Percentiles rank a stretch among this genome's conserved stretches.
phyloP scores from a whole-genome alignment of 2,888 invertebrate genomes.

The Hypselothyrea guttata region DNA sequence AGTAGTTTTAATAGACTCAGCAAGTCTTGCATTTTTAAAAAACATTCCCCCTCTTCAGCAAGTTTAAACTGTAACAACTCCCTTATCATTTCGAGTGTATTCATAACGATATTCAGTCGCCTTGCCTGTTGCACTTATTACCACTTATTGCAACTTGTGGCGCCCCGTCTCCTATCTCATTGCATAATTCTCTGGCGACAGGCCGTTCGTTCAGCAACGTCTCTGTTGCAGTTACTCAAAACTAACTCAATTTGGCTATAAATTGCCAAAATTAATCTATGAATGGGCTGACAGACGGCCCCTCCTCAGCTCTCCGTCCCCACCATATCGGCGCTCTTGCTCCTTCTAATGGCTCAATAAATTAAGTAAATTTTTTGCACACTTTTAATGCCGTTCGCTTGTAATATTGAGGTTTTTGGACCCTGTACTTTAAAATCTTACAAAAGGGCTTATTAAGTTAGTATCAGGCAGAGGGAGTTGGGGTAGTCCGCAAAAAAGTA shows the following conservation, averaged over 20 bases:
- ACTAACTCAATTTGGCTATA: constrained; percentile 59
- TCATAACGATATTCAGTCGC: constrained; percentile 29
- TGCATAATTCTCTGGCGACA: constrained; percentile 62
- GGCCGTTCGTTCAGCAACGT: constrained; percentile 21
- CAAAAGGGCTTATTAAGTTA: too few species aligned
- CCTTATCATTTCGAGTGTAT: not conserved
- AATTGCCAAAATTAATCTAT: constrained; percentile 76
- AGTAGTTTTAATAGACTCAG: too few species aligned
- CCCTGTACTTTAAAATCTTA: too few species aligned
- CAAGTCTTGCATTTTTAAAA: too few species aligned
- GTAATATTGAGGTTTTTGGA: constrained; percentile 45
- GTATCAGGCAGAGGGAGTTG: too few species aligned
- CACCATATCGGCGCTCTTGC: not conserved
- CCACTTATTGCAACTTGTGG: constrained; percentile 25
- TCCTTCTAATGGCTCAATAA: constrained; percentile 66
- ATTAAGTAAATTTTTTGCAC: constrained; percentile 61
- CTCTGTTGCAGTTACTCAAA: constrained; percentile 67
- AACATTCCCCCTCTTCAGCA: too few species aligned
- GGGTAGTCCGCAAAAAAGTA: too few species aligned
- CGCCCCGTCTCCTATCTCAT: constrained; percentile 29
- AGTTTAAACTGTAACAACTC: too few species aligned
- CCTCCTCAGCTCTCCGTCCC: constrained; percentile 3
- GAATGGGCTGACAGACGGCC: constrained; percentile 66
- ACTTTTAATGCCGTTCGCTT: constrained; percentile 60
- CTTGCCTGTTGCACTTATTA: constrained; percentile 15